A percentile compares a stretch with the other conserved stretches of the same genome.
phyloP scores from a whole-genome alignment of 2,888 invertebrate species.

The Lasioglossum pauxillum region DNA sequence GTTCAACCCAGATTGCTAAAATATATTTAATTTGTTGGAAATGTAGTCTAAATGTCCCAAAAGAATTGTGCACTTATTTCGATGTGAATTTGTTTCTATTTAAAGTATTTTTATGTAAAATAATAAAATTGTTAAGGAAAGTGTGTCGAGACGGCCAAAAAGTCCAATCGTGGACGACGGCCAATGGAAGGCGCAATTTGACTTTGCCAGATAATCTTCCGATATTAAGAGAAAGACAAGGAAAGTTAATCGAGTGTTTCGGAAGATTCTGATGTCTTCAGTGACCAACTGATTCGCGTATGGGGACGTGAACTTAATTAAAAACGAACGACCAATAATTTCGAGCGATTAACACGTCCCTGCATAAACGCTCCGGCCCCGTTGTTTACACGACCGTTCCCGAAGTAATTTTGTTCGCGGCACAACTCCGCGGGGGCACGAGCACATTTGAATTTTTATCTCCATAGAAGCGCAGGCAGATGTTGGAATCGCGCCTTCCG shows the following conservation, averaged over 20 bases:
- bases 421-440: not conserved
- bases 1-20: no score
- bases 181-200: no score
- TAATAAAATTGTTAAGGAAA: no score
- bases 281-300: not conserved
- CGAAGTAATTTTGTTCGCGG: not conserved
- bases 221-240: no score
- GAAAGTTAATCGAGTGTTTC: not conserved
- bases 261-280: not conserved
- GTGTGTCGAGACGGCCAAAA: no score
- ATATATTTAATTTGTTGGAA: no score
- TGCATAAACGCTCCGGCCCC: not conserved
- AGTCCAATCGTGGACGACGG: no score
- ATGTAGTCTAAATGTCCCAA: no score
- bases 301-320: not conserved
- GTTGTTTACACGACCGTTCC: not conserved
- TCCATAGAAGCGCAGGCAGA: not conserved
- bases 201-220: no score
- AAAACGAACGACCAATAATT: not conserved
- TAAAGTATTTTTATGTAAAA: no score
- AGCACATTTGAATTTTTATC: conserved; percentile 5
- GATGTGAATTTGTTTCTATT: no score
- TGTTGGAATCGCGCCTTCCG: conserved; percentile 21
- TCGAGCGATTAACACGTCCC: not conserved
- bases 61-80: no score